Conservation (phyloP, 1,140 invertebrate genomes). For the Whitmania pigra region DNA sequence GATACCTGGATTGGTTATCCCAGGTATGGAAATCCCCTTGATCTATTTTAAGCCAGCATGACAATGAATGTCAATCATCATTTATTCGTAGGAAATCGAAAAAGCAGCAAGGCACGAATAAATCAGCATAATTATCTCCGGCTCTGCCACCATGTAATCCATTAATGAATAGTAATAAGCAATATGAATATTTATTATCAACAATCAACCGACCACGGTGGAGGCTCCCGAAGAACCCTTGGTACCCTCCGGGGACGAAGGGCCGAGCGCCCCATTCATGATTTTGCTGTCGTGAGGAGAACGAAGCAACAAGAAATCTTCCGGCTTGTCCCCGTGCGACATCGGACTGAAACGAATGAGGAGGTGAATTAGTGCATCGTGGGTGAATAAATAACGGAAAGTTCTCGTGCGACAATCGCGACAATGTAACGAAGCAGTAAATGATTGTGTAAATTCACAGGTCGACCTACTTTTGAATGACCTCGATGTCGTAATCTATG, state of each 20-base stretch:
- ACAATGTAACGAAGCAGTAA: not conserved
- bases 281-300: conserved; percentile 55
- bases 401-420: not conserved
- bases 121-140: too few relatives aligned
- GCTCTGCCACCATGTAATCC: not conserved
- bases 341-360: conserved; percentile 43
- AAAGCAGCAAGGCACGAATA: too few relatives aligned
- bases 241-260: conserved; percentile 4
- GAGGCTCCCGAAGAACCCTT: conserved; percentile 64
- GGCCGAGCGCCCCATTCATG: conserved; percentile 8
- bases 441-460: not conserved
- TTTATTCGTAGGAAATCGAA: too few relatives aligned
- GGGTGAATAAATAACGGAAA: not conserved
- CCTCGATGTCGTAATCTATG: conserved; percentile 85
- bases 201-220: conserved; percentile 62
- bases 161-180: not conserved
- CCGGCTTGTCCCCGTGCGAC: conserved; percentile 42
- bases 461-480: conserved; percentile 54
- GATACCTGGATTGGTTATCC: conserved; percentile 81
- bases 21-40: conserved; percentile 84
- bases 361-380: not conserved
- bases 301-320: conserved; percentile 80
- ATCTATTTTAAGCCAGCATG: conserved; percentile 52
- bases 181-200: conserved; percentile 16
- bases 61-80: conserved; percentile 31